Base-by-base conservation (phyloP, 2,113 vertebrate species). In the Psittacula cyanocephala region DNA sequence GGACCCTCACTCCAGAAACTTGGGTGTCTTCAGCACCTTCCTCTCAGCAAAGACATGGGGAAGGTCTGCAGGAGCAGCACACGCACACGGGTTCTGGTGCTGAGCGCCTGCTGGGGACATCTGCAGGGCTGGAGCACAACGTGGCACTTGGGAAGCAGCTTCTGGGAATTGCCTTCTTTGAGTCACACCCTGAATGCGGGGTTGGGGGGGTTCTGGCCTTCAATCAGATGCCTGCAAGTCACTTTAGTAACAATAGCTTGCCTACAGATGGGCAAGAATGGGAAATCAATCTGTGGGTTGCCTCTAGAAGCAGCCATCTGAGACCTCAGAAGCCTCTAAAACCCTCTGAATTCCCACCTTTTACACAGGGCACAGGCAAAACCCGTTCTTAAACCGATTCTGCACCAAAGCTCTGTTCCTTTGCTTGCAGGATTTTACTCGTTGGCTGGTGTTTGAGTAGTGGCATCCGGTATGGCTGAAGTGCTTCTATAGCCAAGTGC, bases 401-500 rank as follows among this genome's bases (percentile, higher is more conserved):
- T 0, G 3, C 22, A 44, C 31, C 72, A 19, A 37, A 43, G n/a
- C 13, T 62, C 46, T 6, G 5, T 8, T 29, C 28, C 39, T 62
- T 57, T 25, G 28, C 46, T 37, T 20, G 33, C 24, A 49, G 41
- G 47, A 28, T 14, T 8, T 39, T 17, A 59, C 33, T 35, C 33
- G 46, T 55, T 53, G 22, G 28, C 17, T 41, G 55, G 27, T 27
- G 27, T 60, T 24, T 17, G 75, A 52, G 62, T 2, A 11, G 9
- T 4, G 13, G 33, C 23, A 3, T 5, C 28, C 12, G 1, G 2
- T 15, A 13, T 0, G 17, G 33, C 17, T 13, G 22, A 62, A 6
- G 22, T 16, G 46, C 33, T 50, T 9, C 10, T 3, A 11, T 0
- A 31, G 59, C 6, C 39, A 33, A 39, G 52, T 43, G 29, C 17